Evolutionary conservation across 2,113 vertebrate genomes (phyloP).

Genomic region (Amphiprion percula): DNA sequence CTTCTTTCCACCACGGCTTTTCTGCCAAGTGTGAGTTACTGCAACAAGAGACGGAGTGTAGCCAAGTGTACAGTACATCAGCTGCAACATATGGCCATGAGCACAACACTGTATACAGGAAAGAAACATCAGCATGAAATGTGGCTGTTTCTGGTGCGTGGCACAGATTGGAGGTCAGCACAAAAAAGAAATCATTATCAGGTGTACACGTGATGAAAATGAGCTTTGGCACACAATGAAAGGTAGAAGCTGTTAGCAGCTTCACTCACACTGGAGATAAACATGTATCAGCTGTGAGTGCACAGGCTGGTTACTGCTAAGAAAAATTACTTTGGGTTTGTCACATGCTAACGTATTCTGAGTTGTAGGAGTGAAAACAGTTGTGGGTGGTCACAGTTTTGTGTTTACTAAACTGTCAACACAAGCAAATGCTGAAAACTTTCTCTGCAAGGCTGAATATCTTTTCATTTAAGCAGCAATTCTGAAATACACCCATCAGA

Average conservation of each 20-base stretch:
- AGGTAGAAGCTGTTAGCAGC: background rate
- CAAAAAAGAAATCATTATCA: background rate
- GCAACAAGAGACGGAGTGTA: conserved; percentile 14
- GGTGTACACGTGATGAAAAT: conserved; percentile 12
- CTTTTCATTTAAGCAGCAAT: background rate
- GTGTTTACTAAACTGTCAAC: conserved; percentile 1
- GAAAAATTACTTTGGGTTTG: background rate
- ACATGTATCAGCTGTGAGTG: background rate
- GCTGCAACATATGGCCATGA: conserved; percentile 10
- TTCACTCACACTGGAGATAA: background rate
- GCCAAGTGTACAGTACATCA: conserved; percentile 28
- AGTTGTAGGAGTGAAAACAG: background rate
- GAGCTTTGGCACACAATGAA: conserved; percentile 1
- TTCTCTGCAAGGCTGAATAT: background rate
- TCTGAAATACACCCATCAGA: too few relatives aligned
- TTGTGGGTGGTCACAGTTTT: background rate
- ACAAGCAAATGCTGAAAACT: background rate
- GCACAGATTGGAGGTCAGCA: conserved; percentile 7
- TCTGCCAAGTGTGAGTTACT: conserved; percentile 34
- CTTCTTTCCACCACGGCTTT: background rate
- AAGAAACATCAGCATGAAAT: conserved; percentile 40
- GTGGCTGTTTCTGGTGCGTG: background rate
- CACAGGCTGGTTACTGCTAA: background rate
- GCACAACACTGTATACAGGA: conserved; percentile 1
- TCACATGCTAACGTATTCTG: background rate